These are phyloP conservation scores for Crocidura indochinensis DNA, from an alignment of 2,797 vertebrate genomes.

Conservation along the genomic window DNA sequence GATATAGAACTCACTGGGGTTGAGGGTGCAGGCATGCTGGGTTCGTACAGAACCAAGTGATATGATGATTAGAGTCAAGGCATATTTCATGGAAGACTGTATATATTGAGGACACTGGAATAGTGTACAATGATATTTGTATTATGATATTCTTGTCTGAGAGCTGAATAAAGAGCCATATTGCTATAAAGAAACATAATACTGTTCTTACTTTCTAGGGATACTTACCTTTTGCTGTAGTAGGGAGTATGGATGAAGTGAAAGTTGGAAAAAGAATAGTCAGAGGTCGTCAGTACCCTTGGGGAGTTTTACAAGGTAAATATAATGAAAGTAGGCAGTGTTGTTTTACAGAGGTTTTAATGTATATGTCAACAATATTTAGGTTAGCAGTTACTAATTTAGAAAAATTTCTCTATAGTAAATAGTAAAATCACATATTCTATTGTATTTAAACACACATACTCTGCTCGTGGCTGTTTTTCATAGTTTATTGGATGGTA, in stretches of 20 bases:
- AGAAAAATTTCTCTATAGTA: background rate
- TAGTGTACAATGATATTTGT: background rate
- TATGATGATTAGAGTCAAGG: no score
- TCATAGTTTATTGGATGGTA: background rate
- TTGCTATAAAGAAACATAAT: background rate
- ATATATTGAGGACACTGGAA: background rate
- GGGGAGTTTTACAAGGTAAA: slow-evolving; percentile 98
- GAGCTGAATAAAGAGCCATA: background rate
- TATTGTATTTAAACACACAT: slow-evolving; percentile 2
- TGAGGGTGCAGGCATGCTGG: no score
- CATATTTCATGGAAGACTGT: no score
- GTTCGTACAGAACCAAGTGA: no score
- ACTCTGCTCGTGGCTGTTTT: slow-evolving; percentile 1
- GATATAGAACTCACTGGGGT: no score
- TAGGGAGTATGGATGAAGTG: slow-evolving; percentile 96
- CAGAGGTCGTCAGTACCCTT: slow-evolving; percentile 97
- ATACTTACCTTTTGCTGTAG: slow-evolving; percentile 95
- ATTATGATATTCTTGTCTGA: background rate
- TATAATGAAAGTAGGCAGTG: background rate
- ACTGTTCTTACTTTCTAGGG: slow-evolving; percentile 88
- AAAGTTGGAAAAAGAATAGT: slow-evolving; percentile 95
- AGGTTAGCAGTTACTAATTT: background rate
- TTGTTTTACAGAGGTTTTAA: slow-evolving; percentile 1
- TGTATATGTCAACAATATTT: background rate
- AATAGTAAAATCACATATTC: slow-evolving; percentile 14